These are phyloP conservation scores for Drosophila nikananu DNA, from an alignment of 1,140 invertebrate species.

Conservation along the genomic window DNA sequence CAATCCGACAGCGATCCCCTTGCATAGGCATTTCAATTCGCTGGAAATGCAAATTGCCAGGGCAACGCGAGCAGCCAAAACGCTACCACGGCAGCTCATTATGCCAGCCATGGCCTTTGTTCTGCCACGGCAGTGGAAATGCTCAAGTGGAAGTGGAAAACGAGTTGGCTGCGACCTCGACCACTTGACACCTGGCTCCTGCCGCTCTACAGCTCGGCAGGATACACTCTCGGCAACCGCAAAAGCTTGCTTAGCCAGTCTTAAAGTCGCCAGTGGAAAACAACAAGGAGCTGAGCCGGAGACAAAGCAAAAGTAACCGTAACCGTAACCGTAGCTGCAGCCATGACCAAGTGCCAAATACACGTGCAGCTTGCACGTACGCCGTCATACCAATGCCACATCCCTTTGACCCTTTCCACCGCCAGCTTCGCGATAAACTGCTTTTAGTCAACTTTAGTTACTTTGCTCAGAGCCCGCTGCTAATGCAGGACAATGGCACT, in stretches of 20 bases:
- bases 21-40: conserved; percentile 50
- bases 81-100: conserved; percentile 61
- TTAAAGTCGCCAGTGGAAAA: conserved; percentile 62
- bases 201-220: not conserved
- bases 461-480: conserved; percentile 68
- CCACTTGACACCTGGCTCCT: conserved; percentile 54
- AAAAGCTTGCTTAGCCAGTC: conserved; percentile 78
- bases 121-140: conserved; percentile 18
- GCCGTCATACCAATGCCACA: not conserved
- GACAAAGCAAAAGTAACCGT: conserved; percentile 72
- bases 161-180: conserved; percentile 39
- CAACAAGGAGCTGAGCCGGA: conserved; percentile 58
- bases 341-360: conserved; percentile 79
- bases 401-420: not conserved
- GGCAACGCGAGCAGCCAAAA: conserved; percentile 62
- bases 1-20: conserved; percentile 57
- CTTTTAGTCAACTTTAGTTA: conserved; percentile 83
- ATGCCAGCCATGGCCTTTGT: conserved; percentile 60
- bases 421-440: conserved; percentile 67
- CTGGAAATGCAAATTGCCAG: conserved; percentile 70
- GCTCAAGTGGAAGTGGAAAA: conserved; percentile 26
- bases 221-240: conserved; percentile 37
- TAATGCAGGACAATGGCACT: conserved; percentile 55
- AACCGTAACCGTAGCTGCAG: conserved; percentile 8
- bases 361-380: conserved; percentile 69